These are phyloP conservation scores for Equus quagga DNA, from an alignment of 2,113 vertebrate species.

Conservation along the genomic window DNA sequence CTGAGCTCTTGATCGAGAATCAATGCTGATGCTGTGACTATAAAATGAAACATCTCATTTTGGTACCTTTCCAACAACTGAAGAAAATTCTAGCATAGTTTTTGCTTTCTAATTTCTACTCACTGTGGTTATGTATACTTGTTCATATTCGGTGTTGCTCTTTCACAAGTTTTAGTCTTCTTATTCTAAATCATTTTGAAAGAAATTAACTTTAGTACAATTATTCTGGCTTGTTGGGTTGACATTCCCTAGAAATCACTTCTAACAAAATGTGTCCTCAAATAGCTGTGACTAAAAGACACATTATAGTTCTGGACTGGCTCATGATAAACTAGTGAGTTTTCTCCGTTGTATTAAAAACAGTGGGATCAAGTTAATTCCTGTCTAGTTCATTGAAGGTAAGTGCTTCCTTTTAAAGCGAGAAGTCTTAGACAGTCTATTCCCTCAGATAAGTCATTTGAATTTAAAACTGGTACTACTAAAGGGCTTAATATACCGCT, in stretches of 20 bases:
- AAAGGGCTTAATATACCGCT: not conserved
- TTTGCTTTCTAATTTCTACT: not conserved
- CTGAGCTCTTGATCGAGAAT: not conserved
- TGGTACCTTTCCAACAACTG: not conserved
- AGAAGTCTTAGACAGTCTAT: not conserved
- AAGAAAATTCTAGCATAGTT: not conserved
- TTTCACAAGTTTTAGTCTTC: conserved; percentile 18
- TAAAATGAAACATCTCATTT: not conserved
- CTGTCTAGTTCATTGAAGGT: not conserved
- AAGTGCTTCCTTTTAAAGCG: not conserved
- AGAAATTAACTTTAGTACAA: not conserved
- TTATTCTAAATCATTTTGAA: not conserved
- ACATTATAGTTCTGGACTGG: not conserved
- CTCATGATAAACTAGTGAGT: not conserved
- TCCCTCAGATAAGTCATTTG: not conserved
- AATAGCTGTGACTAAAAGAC: not conserved
- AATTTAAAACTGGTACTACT: not conserved
- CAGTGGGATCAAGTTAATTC: not conserved
- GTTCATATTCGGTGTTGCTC: not conserved
- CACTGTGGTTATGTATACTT: not conserved
- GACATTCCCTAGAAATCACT: not conserved
- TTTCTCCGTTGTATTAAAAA: conserved; percentile 27
- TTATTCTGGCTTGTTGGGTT: not conserved
- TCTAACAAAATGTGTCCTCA: not conserved
- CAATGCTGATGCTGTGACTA: not conserved